Base-by-base conservation (phyloP, 2,113 vertebrate genomes). In the Sinocyclocheilus anophthalmus region DNA sequence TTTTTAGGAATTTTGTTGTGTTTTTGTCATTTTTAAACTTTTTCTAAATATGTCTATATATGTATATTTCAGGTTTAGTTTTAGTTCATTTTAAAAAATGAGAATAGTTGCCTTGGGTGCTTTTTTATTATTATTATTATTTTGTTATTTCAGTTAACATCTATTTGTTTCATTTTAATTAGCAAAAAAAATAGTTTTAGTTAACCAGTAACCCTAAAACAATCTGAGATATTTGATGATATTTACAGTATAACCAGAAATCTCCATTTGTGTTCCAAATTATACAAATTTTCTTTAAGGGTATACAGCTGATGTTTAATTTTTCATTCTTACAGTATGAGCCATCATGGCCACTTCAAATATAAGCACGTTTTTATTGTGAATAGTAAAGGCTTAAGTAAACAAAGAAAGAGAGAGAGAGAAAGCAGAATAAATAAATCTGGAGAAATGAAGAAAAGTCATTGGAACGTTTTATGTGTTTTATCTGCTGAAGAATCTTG, bases 361-460 rank as follows among this genome's bases (percentile, higher is more conserved):
- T 39, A 45, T 12, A 5, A 26, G 3, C 57, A 48, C n/a, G 48
- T 63, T 81, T 78, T 45, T 42, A 50, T 50, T 24, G 33, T 65
- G 59, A 88, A 93, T 89, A 86, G 78, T 91, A 85, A 91, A 91
- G 90, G 87, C 89, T 86, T 90, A 88, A 90, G 90, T 86, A 86
- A 77, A 87, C 86, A 86, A 70, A 37, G 61, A 85, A 55, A 88
- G 87, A 82, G 24, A 83, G 84, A 78, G 18, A 75, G 78, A 88
- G 87, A 91, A 93, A 86, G 91, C 92, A 93, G 92, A 86, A 91
- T 88, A 91, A 72, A 78, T 89, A 85, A 85, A 88, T 87, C 88
- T 89, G 90, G 90, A 80, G 67, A 69, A 81, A 88, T 89, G 88
- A 87, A 84, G 57, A 91, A 90, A 92, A 73, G 85, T 77, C 86